Conservation (phyloP, 2,113 vertebrate genomes). For the Myrmophylax atrothorax region DNA sequence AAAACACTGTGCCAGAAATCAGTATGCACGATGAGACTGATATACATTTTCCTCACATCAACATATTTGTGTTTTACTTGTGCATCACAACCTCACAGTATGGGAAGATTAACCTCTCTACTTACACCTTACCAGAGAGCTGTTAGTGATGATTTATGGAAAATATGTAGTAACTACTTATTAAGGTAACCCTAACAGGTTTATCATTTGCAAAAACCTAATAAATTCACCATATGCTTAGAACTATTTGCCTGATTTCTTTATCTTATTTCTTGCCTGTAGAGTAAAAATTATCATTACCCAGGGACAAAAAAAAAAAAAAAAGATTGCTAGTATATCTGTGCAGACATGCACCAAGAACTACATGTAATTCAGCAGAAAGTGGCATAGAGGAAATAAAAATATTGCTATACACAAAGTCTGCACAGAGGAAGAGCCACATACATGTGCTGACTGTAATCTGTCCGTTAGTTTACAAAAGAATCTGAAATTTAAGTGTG, state of each 20-base stretch:
- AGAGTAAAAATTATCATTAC: neutral
- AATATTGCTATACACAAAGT: neutral
- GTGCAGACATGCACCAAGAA: slow-evolving; percentile 12
- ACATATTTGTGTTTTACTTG: neutral
- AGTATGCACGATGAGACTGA: neutral
- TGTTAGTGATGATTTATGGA: neutral
- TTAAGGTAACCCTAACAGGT: neutral
- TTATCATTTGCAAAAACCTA: neutral
- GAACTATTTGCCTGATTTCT: neutral
- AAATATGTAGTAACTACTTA: neutral
- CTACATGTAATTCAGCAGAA: neutral
- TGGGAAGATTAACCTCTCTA: neutral
- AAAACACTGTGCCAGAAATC: slow-evolving; percentile 2
- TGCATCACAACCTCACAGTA: neutral
- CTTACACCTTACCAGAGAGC: neutral
- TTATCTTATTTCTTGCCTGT: neutral
- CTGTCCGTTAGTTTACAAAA: neutral
- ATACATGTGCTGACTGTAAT: neutral
- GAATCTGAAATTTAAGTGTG: neutral
- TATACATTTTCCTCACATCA: neutral
- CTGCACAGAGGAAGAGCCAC: neutral
- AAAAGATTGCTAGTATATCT: neutral
- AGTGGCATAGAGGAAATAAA: neutral
- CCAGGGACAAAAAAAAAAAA: neutral
- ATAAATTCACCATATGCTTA: neutral